Conservation (phyloP, 1,140 invertebrate genomes). For the Cepaea nemoralis region DNA sequence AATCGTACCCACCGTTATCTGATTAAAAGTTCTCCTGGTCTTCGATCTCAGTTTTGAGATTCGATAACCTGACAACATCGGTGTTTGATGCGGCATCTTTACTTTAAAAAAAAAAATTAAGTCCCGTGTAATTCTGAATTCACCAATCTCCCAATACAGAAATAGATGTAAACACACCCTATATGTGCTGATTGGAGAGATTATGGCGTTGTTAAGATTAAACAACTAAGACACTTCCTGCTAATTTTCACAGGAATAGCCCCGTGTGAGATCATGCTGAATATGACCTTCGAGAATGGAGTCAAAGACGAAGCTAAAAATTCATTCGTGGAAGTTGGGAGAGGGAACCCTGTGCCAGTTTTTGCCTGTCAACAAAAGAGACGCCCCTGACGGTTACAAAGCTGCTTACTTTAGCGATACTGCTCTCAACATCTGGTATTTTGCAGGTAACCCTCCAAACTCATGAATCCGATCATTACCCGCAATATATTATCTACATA, state of each 20-base stretch:
- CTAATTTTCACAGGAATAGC: constrained; percentile 40
- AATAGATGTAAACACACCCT: no score
- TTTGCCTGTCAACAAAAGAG: neutral
- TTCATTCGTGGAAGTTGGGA: constrained; percentile 46
- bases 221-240: no score
- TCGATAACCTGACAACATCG: no score
- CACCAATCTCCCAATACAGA: no score
- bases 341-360: constrained; percentile 24
- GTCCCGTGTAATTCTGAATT: no score
- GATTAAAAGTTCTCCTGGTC: no score
- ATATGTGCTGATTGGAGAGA: no score
- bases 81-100: no score
- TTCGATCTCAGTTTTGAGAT: no score
- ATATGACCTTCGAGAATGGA: constrained; percentile 52
- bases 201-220: no score
- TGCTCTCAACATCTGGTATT: constrained; percentile 49
- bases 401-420: constrained; percentile 48
- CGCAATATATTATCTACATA: neutral
- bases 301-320: constrained; percentile 47
- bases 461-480: neutral
- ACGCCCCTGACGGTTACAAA: constrained; percentile 24
- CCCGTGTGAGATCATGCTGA: constrained; percentile 53
- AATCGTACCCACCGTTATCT: no score
- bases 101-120: no score
- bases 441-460: constrained; percentile 37